Conservation (phyloP, 1,140 invertebrate genomes). For the Melanaphis sacchari region DNA sequence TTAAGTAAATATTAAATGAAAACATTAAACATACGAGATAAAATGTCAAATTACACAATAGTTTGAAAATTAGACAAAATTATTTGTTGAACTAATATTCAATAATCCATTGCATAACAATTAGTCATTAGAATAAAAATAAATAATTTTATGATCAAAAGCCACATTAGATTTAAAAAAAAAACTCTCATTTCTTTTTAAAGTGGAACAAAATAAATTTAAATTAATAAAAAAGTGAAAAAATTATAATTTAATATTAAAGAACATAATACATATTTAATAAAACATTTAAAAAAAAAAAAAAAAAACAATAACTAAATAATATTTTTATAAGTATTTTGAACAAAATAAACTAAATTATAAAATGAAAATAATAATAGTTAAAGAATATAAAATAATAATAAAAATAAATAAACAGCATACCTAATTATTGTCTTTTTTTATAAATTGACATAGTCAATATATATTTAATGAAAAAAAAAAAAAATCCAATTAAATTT, state of each 20-base stretch:
- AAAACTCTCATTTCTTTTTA: background rate
- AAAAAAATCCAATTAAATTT: background rate
- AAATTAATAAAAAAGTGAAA: slow-evolving; percentile 4
- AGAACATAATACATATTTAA: background rate
- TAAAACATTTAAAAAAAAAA: background rate
- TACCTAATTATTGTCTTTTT: background rate
- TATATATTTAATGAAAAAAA: background rate
- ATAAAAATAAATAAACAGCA: background rate
- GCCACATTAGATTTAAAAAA: background rate
- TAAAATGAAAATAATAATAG: slow-evolving; percentile 1
- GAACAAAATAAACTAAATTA: slow-evolving; percentile 5
- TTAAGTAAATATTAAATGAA: background rate
- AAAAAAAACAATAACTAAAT: background rate
- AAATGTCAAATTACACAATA: background rate
- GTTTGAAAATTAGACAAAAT: background rate
- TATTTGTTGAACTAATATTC: background rate
- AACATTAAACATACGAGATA: background rate
- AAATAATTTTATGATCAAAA: background rate
- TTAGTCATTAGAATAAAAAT: background rate
- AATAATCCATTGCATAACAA: background rate
- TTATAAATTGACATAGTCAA: background rate
- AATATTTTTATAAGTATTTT: background rate
- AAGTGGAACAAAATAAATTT: background rate
- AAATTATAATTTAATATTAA: slow-evolving; percentile 18
- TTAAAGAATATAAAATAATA: background rate